Conservation (phyloP, 1,140 invertebrate species). For the Drosophila navojoa region DNA sequence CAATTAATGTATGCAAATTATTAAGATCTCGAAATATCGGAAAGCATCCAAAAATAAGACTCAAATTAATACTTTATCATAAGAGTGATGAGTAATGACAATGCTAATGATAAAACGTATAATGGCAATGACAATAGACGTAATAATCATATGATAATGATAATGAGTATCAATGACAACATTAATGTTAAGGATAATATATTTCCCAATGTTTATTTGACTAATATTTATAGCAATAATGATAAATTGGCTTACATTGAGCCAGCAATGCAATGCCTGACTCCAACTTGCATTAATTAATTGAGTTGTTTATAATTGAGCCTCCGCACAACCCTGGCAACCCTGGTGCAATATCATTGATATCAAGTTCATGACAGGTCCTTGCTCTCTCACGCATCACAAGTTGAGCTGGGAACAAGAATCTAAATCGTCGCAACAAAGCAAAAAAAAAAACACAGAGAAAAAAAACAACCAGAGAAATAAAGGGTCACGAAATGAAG, state of each 20-base stretch:
- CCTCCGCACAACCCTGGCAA: slow-evolving; percentile 15
- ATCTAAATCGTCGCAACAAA: slow-evolving; percentile 12
- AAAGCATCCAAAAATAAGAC: background rate
- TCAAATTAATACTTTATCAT: background rate
- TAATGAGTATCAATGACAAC: background rate
- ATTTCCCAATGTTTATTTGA: background rate
- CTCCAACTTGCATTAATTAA: background rate
- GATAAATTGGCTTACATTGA: no score
- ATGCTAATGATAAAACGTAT: background rate
- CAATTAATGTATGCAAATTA: background rate
- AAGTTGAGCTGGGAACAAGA: slow-evolving; percentile 24
- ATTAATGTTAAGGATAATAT: background rate
- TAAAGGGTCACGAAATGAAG: slow-evolving; percentile 70
- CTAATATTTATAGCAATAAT: background rate
- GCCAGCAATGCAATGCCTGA: no score
- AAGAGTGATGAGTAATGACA: background rate
- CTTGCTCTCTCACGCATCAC: slow-evolving; percentile 70
- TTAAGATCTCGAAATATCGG: background rate
- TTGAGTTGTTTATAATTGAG: background rate
- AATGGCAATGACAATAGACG: background rate
- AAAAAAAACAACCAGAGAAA: slow-evolving; percentile 15
- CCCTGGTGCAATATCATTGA: slow-evolving; percentile 28
- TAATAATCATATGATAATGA: background rate
- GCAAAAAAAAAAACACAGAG: background rate
- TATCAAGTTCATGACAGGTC: slow-evolving; percentile 78